Percentiles rank a stretch among this genome's conserved stretches.
Evolutionary conservation across 2,113 vertebrate genomes (phyloP).

Genomic region (Lepus europaeus): DNA sequence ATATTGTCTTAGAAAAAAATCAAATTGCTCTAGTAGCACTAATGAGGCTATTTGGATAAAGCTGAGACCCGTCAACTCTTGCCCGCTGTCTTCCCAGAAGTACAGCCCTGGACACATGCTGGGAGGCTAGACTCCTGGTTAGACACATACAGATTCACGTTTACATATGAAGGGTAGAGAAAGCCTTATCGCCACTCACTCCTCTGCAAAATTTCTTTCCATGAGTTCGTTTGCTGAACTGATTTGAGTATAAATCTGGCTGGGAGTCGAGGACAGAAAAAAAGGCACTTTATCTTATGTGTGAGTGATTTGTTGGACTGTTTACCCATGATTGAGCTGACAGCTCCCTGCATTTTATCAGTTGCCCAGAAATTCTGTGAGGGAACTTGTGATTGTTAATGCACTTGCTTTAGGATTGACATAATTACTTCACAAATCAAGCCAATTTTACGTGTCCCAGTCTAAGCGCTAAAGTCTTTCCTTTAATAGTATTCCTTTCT

Average conservation of each 20-base stretch:
- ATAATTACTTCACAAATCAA: neutral
- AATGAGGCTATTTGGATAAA: neutral
- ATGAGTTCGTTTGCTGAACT: neutral
- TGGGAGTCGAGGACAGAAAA: neutral
- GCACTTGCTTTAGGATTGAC: neutral
- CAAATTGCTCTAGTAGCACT: neutral
- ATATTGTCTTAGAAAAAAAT: neutral
- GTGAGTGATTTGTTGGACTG: neutral
- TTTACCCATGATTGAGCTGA: neutral
- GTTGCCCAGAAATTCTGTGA: constrained; percentile 9
- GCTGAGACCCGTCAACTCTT: rapidly evolving
- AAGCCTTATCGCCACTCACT: neutral
- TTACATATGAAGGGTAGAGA: neutral
- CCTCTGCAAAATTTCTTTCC: neutral
- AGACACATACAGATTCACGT: neutral
- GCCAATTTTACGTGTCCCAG: neutral
- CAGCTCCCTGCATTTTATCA: constrained; percentile 38
- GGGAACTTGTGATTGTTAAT: neutral
- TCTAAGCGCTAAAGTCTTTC: neutral
- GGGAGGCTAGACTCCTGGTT: neutral
- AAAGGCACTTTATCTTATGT: neutral
- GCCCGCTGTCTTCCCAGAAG: neutral
- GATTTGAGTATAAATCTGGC: constrained; percentile 7
- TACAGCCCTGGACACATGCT: neutral
- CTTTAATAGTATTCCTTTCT: neutral